phyloP scores from a whole-genome alignment of 2,797 vertebrate species.

The Mormyrus hasselquistii region DNA sequence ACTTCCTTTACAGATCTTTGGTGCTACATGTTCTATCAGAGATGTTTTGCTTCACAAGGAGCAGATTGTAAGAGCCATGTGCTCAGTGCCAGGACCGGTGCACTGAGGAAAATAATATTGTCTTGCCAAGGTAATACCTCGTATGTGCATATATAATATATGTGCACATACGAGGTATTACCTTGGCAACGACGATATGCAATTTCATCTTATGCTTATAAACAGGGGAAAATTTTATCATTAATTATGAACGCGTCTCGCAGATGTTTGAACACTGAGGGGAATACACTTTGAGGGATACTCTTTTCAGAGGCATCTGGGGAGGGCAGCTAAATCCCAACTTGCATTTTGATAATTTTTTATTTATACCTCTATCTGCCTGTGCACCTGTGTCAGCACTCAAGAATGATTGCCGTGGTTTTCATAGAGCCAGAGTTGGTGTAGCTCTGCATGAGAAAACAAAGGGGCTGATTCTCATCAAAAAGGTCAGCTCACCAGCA shows the following conservation, averaged over 20 bases:
- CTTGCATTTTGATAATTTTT: background rate
- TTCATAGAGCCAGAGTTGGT: background rate
- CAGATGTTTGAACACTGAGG: background rate
- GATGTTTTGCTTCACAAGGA: background rate
- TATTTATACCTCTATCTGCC: constrained; percentile 4
- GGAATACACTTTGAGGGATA: background rate
- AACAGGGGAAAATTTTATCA: background rate
- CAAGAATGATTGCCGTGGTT: background rate
- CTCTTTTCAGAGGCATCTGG: background rate
- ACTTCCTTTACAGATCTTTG: background rate
- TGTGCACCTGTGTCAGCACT: background rate
- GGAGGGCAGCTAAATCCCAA: background rate
- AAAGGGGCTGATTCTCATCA: background rate
- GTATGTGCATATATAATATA: too few species aligned
- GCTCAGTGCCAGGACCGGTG: background rate
- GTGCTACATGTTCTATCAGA: background rate
- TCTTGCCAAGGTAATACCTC: too few species aligned
- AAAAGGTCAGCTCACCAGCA: background rate
- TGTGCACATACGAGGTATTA: too few species aligned
- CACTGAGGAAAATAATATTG: background rate
- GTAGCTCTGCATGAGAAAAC: background rate
- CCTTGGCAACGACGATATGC: background rate
- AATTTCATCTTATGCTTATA: background rate
- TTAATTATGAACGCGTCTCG: background rate
- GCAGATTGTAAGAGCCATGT: background rate